These are phyloP conservation scores for Onychorhynchus coronatus DNA, from an alignment of 2,113 vertebrate genomes.

Conservation along the genomic window DNA sequence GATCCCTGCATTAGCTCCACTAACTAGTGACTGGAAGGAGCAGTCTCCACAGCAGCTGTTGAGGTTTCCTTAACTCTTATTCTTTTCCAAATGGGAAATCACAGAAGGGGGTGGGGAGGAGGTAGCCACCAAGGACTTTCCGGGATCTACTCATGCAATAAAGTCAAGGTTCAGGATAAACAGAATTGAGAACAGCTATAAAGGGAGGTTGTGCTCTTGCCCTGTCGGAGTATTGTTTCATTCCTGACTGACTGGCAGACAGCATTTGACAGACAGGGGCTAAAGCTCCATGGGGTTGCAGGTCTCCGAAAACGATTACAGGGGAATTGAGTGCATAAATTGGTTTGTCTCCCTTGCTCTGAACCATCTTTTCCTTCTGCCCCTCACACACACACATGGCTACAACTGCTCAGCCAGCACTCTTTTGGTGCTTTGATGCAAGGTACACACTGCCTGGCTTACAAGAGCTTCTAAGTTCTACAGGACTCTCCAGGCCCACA, in stretches of 20 bases:
- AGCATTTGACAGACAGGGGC: background rate
- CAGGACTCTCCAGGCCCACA: background rate
- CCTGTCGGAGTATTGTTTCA: background rate
- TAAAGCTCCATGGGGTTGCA: background rate
- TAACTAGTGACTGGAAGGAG: background rate
- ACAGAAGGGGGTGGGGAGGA: background rate
- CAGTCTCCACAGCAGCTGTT: background rate
- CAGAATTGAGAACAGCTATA: background rate
- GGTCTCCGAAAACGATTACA: background rate
- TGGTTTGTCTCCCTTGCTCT: background rate
- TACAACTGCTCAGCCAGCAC: background rate
- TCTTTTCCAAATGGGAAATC: background rate
- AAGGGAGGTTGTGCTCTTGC: background rate
- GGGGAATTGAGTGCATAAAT: background rate
- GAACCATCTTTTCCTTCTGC: background rate
- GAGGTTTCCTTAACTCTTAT: background rate
- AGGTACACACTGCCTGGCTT: background rate
- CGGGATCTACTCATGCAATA: background rate
- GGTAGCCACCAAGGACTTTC: background rate
- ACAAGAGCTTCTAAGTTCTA: background rate
- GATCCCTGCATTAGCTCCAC: background rate
- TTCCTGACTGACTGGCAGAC: background rate
- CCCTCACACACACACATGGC: background rate
- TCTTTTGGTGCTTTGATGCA: background rate
- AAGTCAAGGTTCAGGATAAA: background rate